These are phyloP conservation scores for Metopia argyrocephala DNA, from an alignment of 2,888 invertebrate genomes.

Conservation along the genomic window DNA sequence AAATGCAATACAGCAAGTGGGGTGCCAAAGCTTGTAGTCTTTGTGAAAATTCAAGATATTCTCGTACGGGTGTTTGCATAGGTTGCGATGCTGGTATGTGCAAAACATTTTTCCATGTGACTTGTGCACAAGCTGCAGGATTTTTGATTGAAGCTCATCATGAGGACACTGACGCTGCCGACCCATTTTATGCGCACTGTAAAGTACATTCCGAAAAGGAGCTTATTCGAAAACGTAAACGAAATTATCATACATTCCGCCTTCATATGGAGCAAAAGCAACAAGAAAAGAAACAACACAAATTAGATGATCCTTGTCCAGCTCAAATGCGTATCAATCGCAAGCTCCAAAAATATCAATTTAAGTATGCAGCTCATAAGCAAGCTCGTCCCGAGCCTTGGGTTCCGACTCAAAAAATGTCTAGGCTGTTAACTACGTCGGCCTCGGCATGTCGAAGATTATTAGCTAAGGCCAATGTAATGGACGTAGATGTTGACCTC, in stretches of 20 bases:
- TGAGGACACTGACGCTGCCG: slow-evolving; percentile 93
- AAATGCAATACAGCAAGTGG: slow-evolving; percentile 98
- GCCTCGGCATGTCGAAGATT: slow-evolving; percentile 92
- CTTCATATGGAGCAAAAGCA: slow-evolving; percentile 87
- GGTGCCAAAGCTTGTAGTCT: slow-evolving; percentile 94
- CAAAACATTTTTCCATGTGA: slow-evolving; percentile 97
- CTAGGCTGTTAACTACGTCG: slow-evolving; percentile 91
- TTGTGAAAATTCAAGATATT: slow-evolving; percentile 91
- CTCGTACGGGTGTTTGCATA: slow-evolving; percentile 96
- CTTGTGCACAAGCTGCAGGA: slow-evolving; percentile 97
- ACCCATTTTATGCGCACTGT: slow-evolving; percentile 98
- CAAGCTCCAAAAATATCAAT: slow-evolving; percentile 90
- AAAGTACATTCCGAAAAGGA: slow-evolving; percentile 96
- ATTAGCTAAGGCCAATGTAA: slow-evolving; percentile 90
- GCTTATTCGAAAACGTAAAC: slow-evolving; percentile 87
- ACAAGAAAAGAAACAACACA: slow-evolving; percentile 70
- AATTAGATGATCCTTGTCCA: slow-evolving; percentile 79
- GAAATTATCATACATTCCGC: slow-evolving; percentile 91
- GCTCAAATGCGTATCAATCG: slow-evolving; percentile 88
- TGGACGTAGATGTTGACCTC: slow-evolving; percentile 92
- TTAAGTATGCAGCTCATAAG: slow-evolving; percentile 89
- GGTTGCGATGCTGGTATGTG: slow-evolving; percentile 99
- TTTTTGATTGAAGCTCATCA: slow-evolving; percentile 94
- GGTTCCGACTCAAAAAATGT: slow-evolving; percentile 98
- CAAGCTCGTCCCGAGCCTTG: slow-evolving; percentile 88